phyloP scores from a whole-genome alignment of 2,113 vertebrate species.

The Lichenostomus cassidix region DNA sequence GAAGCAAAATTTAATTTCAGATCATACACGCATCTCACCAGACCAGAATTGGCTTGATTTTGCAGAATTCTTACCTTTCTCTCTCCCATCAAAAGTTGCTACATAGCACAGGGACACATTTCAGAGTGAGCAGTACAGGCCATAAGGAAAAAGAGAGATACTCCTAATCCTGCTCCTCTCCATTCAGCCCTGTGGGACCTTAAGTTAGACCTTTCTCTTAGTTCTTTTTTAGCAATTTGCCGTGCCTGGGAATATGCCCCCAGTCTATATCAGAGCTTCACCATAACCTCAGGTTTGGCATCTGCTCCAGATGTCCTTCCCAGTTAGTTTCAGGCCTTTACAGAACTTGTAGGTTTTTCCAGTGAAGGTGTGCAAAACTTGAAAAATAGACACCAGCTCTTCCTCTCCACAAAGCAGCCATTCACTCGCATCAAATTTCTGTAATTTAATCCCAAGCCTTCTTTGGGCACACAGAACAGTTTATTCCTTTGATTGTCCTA shows the following conservation, averaged over 20 bases:
- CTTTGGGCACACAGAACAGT: background rate
- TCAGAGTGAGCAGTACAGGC: background rate
- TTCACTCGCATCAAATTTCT: background rate
- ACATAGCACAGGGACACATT: background rate
- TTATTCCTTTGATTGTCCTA: slow-evolving; percentile 10
- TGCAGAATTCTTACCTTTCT: background rate
- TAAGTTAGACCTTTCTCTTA: background rate
- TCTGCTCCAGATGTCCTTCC: background rate
- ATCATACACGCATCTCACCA: background rate
- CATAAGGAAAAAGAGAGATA: background rate
- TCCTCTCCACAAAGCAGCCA: background rate
- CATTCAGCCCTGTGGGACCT: background rate
- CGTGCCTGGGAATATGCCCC: background rate
- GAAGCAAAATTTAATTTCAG: background rate
- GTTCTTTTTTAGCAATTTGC: background rate
- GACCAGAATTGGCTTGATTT: background rate
- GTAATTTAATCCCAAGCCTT: background rate
- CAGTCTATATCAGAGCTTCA: background rate
- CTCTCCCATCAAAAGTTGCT: background rate
- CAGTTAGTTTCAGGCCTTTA: background rate
- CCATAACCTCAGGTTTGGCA: background rate
- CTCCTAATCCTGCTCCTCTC: background rate
- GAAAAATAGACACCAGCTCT: background rate
- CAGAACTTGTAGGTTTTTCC: background rate
- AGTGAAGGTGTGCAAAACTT: background rate